phyloP scores from a whole-genome alignment of 2,888 invertebrate species.

The Deilephila elpenor region DNA sequence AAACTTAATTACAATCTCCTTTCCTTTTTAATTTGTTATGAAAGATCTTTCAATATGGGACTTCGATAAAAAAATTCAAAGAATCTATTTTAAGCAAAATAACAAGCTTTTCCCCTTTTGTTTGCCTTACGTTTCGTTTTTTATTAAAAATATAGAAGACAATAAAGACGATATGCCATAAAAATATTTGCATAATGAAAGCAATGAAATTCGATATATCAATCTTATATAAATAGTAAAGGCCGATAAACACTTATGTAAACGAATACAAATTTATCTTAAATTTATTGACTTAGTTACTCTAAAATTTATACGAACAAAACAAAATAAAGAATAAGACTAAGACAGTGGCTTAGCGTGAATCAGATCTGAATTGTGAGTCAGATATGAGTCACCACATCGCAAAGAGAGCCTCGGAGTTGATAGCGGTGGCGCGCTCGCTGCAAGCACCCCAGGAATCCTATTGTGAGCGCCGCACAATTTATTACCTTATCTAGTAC shows the following conservation, averaged over 20 bases:
- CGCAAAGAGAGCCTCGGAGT: conserved; percentile 66
- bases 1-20: conserved; percentile 1
- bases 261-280: background rate
- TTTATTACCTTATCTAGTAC: conserved; percentile 71
- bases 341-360: conserved; percentile 37
- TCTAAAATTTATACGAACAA: background rate
- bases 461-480: conserved; percentile 73
- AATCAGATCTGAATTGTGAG: conserved; percentile 63
- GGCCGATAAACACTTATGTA: background rate
- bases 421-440: conserved; percentile 60
- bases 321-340: conserved; percentile 18
- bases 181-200: too few relatives aligned
- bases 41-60: background rate
- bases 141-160: too few relatives aligned
- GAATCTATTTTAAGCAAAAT: background rate
- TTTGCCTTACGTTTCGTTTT: background rate
- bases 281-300: background rate
- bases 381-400: conserved; percentile 78
- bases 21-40: conserved; percentile 11
- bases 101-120: background rate
- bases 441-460: conserved; percentile 71
- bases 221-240: background rate
- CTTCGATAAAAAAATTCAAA: background rate
- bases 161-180: background rate
- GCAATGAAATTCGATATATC: background rate